Base-by-base conservation (phyloP, 2,888 invertebrate species). In the Acholoe squamosa region DNA sequence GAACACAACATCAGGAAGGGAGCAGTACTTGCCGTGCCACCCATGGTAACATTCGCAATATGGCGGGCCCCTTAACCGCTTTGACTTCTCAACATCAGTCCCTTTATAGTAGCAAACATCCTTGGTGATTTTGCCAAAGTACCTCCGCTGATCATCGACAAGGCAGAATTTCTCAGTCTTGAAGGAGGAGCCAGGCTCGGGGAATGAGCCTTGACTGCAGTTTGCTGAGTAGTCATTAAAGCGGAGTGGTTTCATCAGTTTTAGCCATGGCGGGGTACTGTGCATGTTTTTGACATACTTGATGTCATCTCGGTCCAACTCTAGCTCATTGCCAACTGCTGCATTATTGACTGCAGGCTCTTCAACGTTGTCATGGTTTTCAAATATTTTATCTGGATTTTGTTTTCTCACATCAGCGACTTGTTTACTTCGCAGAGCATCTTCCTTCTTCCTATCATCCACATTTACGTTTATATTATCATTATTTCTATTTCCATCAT, bases 1-100 rank as follows among this genome's bases (percentile, higher is more conserved):
- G n/a, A 67, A 71, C 12, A 91, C 86, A 0, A 76, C 31, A 56
- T 84, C 90, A 19, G 89, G 91, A 33, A 90, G 67, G 54, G 84
- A 84, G 52, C 91, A 91, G 51, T 51, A 51, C 51, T 28, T 34
- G 5, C 91, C 91, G 76, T 91, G 77, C 91, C 91, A 91, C 14
- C 90, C 90, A 0, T 19, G n/a, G 19, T 33, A 28, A 52, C 91
- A 91, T 0, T 43, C 84, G n/a, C 90, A 90, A 22, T 54, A 54
- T 7, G 19, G 31, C 5, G 10, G 12, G 19, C 34, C 51, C 56
- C 31, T 80, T 7, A 54, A 16, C 22, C 28, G 77, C 31, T 25
- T 56, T 52, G 71, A 80, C 56, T 54, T 52, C 28, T 54, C 54
- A 0, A 25, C 33, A 86, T 86, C 86, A 86, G 86, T 86, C 19